Evolutionary conservation across 2,113 vertebrate genomes (phyloP).

Genomic region (Anser cygnoides): DNA sequence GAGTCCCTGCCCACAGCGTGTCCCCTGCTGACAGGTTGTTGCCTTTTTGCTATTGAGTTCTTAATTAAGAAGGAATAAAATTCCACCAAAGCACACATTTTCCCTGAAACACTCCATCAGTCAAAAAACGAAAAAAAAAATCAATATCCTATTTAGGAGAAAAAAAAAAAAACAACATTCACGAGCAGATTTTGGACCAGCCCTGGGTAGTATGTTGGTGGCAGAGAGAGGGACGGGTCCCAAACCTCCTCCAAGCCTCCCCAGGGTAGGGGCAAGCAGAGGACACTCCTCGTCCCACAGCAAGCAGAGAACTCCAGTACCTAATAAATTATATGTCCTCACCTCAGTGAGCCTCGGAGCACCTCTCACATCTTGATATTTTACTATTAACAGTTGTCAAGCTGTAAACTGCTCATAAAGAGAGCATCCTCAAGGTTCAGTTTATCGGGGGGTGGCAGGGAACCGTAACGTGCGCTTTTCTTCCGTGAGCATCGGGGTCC

Average conservation of each 20-base stretch:
- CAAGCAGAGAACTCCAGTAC: accelerated
- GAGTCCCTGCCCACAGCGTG: not conserved
- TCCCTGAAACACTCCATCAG: not conserved
- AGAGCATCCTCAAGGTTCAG: not conserved
- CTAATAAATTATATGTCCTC: not conserved
- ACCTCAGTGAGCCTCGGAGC: not conserved
- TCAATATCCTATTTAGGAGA: conserved; percentile 2
- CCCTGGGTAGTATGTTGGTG: not conserved
- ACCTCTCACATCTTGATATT: not conserved
- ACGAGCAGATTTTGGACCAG: not conserved
- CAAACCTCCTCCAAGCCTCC: not conserved
- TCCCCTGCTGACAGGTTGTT: not conserved
- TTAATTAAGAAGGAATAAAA: conserved; percentile 39
- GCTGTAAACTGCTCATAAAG: not conserved
- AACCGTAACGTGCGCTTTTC: not conserved
- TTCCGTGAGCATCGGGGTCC: not conserved
- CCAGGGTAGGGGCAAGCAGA: not conserved
- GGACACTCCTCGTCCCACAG: not conserved
- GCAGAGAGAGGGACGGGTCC: not conserved
- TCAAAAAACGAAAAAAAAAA: not conserved
- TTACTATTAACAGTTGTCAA: not conserved
- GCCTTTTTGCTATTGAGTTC: not conserved
- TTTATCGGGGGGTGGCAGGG: not conserved
- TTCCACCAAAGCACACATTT: not conserved
- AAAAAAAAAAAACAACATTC: not conserved